phyloP scores from a whole-genome alignment of 1,140 invertebrate species.

The Hylaeus volcanicus region DNA sequence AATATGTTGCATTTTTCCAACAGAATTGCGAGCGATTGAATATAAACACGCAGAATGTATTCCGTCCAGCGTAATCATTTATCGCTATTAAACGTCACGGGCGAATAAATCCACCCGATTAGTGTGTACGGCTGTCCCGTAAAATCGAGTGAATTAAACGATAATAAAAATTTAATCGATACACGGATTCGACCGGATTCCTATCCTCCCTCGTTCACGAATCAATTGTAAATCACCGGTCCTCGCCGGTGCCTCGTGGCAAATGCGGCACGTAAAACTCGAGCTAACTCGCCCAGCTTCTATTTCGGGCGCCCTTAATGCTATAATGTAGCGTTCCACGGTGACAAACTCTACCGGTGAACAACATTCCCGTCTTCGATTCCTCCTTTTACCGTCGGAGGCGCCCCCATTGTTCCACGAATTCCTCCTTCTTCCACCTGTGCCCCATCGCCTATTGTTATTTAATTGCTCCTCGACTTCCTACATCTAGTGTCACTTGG shows the following conservation, averaged over 20 bases:
- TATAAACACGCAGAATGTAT: too few relatives aligned
- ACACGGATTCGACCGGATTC: constrained; percentile 5
- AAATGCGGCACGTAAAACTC: constrained; percentile 66
- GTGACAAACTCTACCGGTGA: constrained; percentile 70
- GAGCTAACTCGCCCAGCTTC: constrained; percentile 45
- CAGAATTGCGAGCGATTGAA: too few relatives aligned
- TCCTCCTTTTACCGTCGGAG: constrained; percentile 50
- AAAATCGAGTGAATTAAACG: constrained; percentile 10
- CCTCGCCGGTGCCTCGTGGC: constrained; percentile 39
- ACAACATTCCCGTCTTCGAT: constrained; percentile 65
- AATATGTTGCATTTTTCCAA: too few relatives aligned
- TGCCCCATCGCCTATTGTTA: neutral
- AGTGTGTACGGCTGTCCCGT: neutral
- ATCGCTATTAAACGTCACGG: neutral
- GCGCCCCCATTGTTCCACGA: constrained; percentile 41
- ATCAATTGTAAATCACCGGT: constrained; percentile 54
- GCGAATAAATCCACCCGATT: neutral
- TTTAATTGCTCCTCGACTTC: constrained; percentile 29
- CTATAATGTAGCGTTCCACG: constrained; percentile 66
- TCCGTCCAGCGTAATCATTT: neutral
- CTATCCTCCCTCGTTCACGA: neutral
- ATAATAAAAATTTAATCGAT: constrained; percentile 23
- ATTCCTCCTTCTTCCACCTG: neutral
- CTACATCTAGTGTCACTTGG: neutral
- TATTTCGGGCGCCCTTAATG: constrained; percentile 60